Evolutionary conservation across 1,140 invertebrate genomes (phyloP).

Genomic region (Ceratina japonica): DNA sequence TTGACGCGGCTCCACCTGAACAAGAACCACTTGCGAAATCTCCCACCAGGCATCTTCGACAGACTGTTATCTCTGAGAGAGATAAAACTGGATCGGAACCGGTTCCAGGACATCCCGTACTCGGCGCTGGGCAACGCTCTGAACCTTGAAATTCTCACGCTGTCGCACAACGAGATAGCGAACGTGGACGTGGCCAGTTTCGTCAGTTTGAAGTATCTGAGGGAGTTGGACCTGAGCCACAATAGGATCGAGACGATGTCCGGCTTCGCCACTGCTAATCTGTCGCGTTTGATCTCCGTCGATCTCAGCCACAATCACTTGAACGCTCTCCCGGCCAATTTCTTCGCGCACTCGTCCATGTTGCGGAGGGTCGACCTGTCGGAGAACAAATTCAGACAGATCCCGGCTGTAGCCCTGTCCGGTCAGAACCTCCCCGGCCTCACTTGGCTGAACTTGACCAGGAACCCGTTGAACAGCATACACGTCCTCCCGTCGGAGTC

Average conservation of each 20-base stretch:
- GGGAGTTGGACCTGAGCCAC: constrained; percentile 86
- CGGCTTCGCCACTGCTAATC: constrained; percentile 87
- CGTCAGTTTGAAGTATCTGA: constrained; percentile 85
- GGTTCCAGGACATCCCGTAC: constrained; percentile 87
- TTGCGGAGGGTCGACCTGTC: constrained; percentile 89
- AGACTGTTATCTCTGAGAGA: constrained; percentile 87
- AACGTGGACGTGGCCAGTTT: constrained; percentile 89
- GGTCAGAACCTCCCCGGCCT: constrained; percentile 86
- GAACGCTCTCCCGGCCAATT: constrained; percentile 89
- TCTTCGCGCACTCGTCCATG: constrained; percentile 86
- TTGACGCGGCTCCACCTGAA: constrained; percentile 86
- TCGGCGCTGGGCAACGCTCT: constrained; percentile 86
- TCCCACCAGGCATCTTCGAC: constrained; percentile 85
- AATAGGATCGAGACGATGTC: constrained; percentile 88
- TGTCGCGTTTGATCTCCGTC: constrained; percentile 85
- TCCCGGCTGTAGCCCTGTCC: constrained; percentile 89
- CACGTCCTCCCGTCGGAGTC: constrained; percentile 83
- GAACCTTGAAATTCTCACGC: constrained; percentile 85
- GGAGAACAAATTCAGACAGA: constrained; percentile 88
- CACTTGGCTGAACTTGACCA: constrained; percentile 88
- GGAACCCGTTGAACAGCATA: constrained; percentile 88
- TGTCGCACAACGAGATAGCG: constrained; percentile 86
- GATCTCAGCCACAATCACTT: constrained; percentile 88
- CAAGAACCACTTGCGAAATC: constrained; percentile 83
- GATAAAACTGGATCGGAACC: constrained; percentile 86